Evolutionary conservation across 1,140 invertebrate genomes (phyloP).

Genomic region (Cotesia typhae): DNA sequence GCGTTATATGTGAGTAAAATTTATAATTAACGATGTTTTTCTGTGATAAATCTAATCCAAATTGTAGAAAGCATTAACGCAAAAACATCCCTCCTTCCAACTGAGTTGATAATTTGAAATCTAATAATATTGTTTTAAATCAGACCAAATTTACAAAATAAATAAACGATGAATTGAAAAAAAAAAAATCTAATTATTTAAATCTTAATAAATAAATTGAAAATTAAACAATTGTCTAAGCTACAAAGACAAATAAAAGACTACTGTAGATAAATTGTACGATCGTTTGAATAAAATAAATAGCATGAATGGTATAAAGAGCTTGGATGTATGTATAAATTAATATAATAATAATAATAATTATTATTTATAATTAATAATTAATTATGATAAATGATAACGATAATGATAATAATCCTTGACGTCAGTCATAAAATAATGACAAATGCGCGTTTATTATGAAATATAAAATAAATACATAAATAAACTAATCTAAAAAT

Average conservation of each 20-base stretch:
- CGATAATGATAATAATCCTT: no score
- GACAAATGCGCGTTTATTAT: no score
- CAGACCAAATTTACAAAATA: constrained; percentile 6
- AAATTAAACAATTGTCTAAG: constrained; percentile 18
- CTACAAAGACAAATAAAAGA: constrained; percentile 45
- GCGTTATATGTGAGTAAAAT: constrained; percentile 40
- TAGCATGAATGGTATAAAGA: background rate
- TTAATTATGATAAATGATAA: no score
- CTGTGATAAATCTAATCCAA: constrained; percentile 60
- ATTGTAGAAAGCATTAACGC: constrained; percentile 32
- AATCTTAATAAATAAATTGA: constrained; percentile 17
- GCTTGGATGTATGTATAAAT: constrained; percentile 13
- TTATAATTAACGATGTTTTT: constrained; percentile 62
- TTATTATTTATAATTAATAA: no score
- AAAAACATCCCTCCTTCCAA: constrained; percentile 10
- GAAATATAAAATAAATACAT: no score
- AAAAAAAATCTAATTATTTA: constrained; percentile 25
- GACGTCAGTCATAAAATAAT: no score
- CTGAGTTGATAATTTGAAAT: background rate
- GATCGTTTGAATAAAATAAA: background rate
- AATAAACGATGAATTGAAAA: constrained; percentile 36
- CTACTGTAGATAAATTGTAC: constrained; percentile 49
- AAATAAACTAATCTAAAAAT: no score
- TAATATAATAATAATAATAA: background rate
- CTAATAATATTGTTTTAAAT: background rate